Evolutionary conservation across 2,888 invertebrate genomes (phyloP), one percentile per base, ranked within the genome.

Genomic region (Drosophila parthenogenetica): DNA sequence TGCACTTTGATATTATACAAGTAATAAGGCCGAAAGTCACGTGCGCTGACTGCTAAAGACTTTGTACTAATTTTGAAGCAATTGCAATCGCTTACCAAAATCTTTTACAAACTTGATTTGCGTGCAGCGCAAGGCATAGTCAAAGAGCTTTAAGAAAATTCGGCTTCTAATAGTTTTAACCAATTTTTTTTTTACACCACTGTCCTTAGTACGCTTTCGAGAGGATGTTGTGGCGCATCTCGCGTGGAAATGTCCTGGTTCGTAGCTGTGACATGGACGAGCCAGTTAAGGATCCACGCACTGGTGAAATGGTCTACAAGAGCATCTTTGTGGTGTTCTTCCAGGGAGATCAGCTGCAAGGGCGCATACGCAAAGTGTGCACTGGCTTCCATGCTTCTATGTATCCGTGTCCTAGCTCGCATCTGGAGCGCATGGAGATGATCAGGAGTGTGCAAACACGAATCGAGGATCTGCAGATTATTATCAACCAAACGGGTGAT

Each of bases 211-310:
- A 95, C 13, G 95, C 95, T 7, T 97, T 97, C 91, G 97, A 97
- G 91, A 93, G 96, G 55, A 96, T 97, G 95, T 91, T 97, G 66
- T 97, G 97, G 97, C 94, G 97, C 82, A 96, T 96, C 51, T 97
- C 97, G 53, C 94, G 97, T 55, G 97, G 97, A 63, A 96, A 96
- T 87, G 96, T 97, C 3, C 97, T 97, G 87, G 91, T 97, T 35
- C 94, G 96, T 40, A 95, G 95, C 87, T 94, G 96, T 7, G 96
- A 96, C 87, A 94, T 97, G 66, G 95, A 95, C 13, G 94, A 94
- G 53, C 94, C 96, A 0, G 93, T 95, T 75, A 96, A 94, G 92
- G 97, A 96, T 93, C 97, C 95, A 51, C 93, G 94, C 42, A 96
- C 96, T 35, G 91, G 90, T 2, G 78, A 95, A 83, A 94, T 95